Evolutionary conservation across 2,797 vertebrate species (phyloP), one percentile per base, ranked within the genome.

Genomic region (Diglossa cyanea): DNA sequence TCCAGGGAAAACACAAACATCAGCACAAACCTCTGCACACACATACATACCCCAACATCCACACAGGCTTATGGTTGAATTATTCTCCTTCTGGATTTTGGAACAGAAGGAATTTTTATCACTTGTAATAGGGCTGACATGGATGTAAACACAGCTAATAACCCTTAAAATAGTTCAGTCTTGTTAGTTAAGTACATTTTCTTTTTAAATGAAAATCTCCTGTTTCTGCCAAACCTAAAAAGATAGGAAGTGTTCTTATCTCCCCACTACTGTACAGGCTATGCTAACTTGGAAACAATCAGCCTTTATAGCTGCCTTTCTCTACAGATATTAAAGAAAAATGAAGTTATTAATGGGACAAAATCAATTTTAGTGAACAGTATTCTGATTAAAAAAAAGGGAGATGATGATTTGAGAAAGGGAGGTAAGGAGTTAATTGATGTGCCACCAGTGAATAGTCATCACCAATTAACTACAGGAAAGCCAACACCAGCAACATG

Each of bases 131-230:
- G 55, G 28, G 62, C 40, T 74, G 82, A 54, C 25, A 35, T 33
- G 58, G 54, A 60, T 40, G 33, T 35, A 91, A 94, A 73, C 75
- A 83, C 9, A 48, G 28, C 78, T 83, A 91, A 90, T 75, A 94
- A 63, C 47, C 20, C 40, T 84, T 93, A 83, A 80, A 89, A 91
- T 26, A 61, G 70, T 88, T 75, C 58, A 31, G 25, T 47, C 12
- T 83, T 91, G 55, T 89, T 77, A 90, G 85, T 47, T 88, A 93
- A 88, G 25, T 37, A 45, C 30, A 75, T 95, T 93, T 88, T 83
- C 39, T 86, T 93, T 91, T 81, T 45, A 88, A 90, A 96, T 80
- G 45, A 91, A 85, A 78, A 90, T 93, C 86, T 95, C 79, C 65
- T 94, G 42, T 87, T 89, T 91, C 72, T 93, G 75, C 37, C 76